phyloP scores from a whole-genome alignment of 2,797 vertebrate species.

The Oceanodroma leucorhoa region DNA sequence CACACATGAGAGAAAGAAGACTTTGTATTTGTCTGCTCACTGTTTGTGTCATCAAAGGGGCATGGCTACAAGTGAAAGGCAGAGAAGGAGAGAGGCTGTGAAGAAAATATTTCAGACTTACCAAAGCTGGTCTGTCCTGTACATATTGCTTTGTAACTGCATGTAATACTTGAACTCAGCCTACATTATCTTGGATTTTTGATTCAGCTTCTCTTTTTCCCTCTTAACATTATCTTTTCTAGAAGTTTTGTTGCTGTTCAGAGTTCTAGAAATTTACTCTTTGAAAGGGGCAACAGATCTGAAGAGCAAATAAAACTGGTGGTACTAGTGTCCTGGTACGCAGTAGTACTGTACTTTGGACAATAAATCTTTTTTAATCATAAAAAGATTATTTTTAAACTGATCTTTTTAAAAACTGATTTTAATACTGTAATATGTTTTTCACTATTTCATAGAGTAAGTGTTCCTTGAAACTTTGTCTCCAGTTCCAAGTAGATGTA shows the following conservation, averaged over 20 bases:
- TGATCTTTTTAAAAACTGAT: background rate
- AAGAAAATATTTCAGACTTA: background rate
- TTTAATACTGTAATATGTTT: background rate
- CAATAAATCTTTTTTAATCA: background rate
- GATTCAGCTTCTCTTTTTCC: background rate
- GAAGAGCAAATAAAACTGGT: background rate
- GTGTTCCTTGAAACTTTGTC: background rate
- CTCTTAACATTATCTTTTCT: background rate
- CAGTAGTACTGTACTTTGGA: background rate
- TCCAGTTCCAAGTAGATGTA: background rate
- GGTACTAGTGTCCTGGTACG: background rate
- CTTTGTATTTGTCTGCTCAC: slow-evolving; percentile 8
- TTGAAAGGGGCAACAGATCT: background rate
- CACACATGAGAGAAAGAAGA: background rate
- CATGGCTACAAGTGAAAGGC: background rate
- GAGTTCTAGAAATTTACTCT: background rate
- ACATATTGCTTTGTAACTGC: background rate
- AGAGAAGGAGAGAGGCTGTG: background rate
- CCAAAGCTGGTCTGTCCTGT: background rate
- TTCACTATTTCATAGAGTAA: background rate
- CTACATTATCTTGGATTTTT: background rate
- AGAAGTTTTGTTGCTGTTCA: background rate
- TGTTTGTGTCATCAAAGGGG: background rate
- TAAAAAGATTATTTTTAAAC: background rate
- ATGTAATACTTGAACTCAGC: background rate